Evolutionary conservation across 2,797 vertebrate genomes (phyloP).

Genomic region (Spinus olivaceus): DNA sequence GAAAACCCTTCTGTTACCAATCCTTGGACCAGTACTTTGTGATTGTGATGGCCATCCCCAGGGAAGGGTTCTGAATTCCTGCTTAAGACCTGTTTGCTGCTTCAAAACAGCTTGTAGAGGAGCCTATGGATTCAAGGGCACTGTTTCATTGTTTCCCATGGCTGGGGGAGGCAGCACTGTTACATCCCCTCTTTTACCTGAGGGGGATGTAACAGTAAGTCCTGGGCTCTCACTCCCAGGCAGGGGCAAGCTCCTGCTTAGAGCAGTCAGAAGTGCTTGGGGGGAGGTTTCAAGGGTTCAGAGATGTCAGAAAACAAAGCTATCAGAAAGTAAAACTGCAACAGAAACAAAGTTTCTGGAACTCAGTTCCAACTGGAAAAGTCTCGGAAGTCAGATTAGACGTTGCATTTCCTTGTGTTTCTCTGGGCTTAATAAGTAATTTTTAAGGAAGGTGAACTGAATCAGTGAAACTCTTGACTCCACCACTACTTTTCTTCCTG

Average conservation of each 20-base stretch:
- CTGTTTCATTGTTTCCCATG: neutral
- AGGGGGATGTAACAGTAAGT: rapidly evolving
- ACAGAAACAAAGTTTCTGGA: neutral
- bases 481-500: neutral
- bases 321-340: neutral
- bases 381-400: neutral
- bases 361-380: neutral
- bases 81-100: neutral
- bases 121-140: neutral
- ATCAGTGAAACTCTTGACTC: neutral
- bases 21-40: neutral
- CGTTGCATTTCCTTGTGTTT: neutral
- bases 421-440: neutral
- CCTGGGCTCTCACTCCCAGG: rapidly evolving
- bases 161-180: neutral
- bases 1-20: neutral
- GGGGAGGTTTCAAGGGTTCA: neutral
- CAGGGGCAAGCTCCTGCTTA: neutral
- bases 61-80: neutral
- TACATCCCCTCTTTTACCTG: neutral
- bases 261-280: neutral
- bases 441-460: neutral
- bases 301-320: neutral
- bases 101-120: neutral
- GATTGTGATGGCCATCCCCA: neutral